Evolutionary conservation across 2,888 invertebrate genomes (phyloP), one percentile per base, ranked within the genome.

Genomic region (Thymelicus lineola): DNA sequence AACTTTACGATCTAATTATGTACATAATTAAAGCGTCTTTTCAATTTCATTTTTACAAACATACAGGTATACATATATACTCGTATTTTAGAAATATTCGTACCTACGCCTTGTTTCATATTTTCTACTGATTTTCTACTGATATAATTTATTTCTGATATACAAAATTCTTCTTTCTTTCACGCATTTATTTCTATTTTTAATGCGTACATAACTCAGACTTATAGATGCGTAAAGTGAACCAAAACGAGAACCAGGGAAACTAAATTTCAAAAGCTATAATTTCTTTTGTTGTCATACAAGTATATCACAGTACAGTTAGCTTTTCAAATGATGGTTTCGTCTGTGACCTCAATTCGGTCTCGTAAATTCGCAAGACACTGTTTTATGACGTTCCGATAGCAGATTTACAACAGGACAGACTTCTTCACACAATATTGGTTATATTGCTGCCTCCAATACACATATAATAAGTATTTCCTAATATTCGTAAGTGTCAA

Each of bases 301-400:
- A 50, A 50, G 48, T 50, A 50, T 50, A 50, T 15, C 12, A 55
- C 28, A 14, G 28, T 50, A 50, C 48, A 50, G 48, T 60, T 61
- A 28, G 7, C 17, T 57, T 17, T 66, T 58, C 58, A 50, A 67
- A 61, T 48, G 42, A 60, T 60, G 60, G 38, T 67, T 28, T 28
- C 15, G 38, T 15, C 17, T 28, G 66, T 66, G 67, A 61, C 67
- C 67, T 67, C 28, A 67, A 61, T 53, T 61, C 35, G 48, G 59
- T 42, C 9, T 53, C 28, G 53, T 67, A 67, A 53, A 60, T 65
- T 65, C 15, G 53, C 20, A 12, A 61, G 67, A 67, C 59, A 59
- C 67, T 60, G 28, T 58, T 67, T 67, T 67, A 67, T 61, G 67
- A 67, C 53, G 53, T 61, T 53, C 28, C 15, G 60, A 67, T 67